phyloP scores from a whole-genome alignment of 1,140 invertebrate genomes.

The Drosophila kurseongensis region DNA sequence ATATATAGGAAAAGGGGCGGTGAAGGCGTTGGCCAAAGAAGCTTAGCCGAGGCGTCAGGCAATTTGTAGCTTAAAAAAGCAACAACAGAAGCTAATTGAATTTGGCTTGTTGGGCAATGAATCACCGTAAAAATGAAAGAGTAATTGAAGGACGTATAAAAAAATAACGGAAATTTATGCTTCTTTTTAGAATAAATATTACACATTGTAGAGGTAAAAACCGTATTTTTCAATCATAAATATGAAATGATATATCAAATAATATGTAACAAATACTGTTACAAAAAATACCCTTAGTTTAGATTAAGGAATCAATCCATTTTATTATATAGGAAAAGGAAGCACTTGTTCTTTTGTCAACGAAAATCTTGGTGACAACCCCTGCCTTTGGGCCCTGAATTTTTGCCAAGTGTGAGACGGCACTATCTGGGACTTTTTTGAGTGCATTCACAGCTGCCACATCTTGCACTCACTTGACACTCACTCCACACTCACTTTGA shows the following conservation, averaged over 20 bases:
- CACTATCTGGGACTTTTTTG: constrained; percentile 20
- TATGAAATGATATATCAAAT: too few species aligned
- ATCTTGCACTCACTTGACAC: constrained; percentile 42
- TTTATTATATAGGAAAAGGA: too few species aligned
- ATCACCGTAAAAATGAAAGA: not conserved
- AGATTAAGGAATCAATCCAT: too few species aligned
- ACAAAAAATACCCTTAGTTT: too few species aligned
- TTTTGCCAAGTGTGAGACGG: not conserved
- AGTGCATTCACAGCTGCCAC: constrained; percentile 37
- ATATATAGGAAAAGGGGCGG: not conserved
- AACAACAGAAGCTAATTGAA: constrained; percentile 49
- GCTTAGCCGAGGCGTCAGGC: constrained; percentile 71
- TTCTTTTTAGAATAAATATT: too few species aligned
- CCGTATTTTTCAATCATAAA: too few species aligned
- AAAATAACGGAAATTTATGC: not conserved
- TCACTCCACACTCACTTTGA: constrained; percentile 18
- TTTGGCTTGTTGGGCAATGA: constrained; percentile 33
- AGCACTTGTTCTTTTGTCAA: too few species aligned
- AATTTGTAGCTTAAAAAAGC: constrained; percentile 68
- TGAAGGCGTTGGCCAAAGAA: constrained; percentile 42
- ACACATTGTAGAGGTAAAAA: too few species aligned
- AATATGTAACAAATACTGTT: too few species aligned
- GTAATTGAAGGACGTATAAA: not conserved
- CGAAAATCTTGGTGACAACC: too few species aligned
- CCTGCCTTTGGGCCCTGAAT: not conserved